A percentile compares a stretch with the other conserved stretches of the same genome.
These are phyloP conservation scores for Lepidurus apus DNA, from an alignment of 1,140 invertebrate genomes.

Conservation along the genomic window DNA sequence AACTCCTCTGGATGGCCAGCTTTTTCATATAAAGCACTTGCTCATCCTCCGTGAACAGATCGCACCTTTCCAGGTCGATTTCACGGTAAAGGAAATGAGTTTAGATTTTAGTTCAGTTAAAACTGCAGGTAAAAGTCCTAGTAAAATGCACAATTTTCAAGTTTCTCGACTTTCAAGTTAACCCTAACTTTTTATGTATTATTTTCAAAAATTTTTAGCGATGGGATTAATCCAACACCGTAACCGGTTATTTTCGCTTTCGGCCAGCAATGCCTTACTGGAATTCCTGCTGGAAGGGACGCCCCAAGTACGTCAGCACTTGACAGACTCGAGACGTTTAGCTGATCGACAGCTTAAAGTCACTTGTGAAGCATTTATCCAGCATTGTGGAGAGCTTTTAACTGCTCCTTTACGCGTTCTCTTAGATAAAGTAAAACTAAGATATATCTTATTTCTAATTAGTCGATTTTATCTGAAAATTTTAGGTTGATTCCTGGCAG, in stretches of 20 bases:
- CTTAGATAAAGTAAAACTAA: conserved; percentile 60
- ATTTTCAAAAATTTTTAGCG: conserved; percentile 49
- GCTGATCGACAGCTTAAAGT: conserved; percentile 86
- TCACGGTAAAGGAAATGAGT: conserved; percentile 83
- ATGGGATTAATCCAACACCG: conserved; percentile 79
- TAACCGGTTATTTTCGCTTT: conserved; percentile 77
- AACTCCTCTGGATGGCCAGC: conserved; percentile 76
- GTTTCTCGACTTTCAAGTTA: neutral
- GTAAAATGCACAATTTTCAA: neutral
- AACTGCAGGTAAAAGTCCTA: conserved; percentile 53
- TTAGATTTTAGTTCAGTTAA: conserved; percentile 87
- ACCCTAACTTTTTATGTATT: neutral
- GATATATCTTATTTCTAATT: neutral
- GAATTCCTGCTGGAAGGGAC: conserved; percentile 88
- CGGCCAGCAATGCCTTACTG: conserved; percentile 81
- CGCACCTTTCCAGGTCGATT: conserved; percentile 95
- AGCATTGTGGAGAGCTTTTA: conserved; percentile 68
- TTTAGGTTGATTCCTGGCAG: conserved; percentile 38
- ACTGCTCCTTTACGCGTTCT: conserved; percentile 65
- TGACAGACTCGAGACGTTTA: conserved; percentile 84
- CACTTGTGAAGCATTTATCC: conserved; percentile 87
- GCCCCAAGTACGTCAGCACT: conserved; percentile 83
- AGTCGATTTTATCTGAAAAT: conserved; percentile 26
- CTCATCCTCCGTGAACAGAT: conserved; percentile 93
- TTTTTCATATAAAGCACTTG: conserved; percentile 97